These are phyloP conservation scores for Stenodema calcarata DNA, from an alignment of 2,888 invertebrate species.

Conservation along the genomic window DNA sequence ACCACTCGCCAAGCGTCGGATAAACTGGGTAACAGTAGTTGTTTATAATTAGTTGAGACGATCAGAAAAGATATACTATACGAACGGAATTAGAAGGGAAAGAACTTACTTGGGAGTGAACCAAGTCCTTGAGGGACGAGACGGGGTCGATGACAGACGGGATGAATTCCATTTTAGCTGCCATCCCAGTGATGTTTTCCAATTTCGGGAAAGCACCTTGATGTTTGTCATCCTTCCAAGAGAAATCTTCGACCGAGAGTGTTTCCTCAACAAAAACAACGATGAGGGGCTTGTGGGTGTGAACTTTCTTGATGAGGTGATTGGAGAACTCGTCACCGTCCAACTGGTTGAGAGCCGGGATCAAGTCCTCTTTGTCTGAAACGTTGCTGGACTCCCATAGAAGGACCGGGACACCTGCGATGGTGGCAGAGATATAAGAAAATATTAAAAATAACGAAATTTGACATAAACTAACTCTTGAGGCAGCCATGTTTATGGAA, in stretches of 20 bases:
- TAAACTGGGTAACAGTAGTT: background rate
- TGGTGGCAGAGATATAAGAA: background rate
- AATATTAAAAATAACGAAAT: constrained; percentile 1
- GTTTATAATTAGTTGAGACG: background rate
- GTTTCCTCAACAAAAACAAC: constrained; percentile 67
- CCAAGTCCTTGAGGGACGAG: constrained; percentile 53
- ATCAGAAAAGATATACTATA: background rate
- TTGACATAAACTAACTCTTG: background rate
- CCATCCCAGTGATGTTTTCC: constrained; percentile 54
- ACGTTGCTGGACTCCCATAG: constrained; percentile 56
- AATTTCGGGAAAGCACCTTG: constrained; percentile 55
- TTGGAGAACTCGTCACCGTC: constrained; percentile 55
- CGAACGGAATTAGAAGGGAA: too few relatives aligned
- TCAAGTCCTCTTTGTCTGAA: constrained; percentile 52
- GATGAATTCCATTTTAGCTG: constrained; percentile 54
- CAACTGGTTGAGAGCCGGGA: constrained; percentile 55
- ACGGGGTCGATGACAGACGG: constrained; percentile 55
- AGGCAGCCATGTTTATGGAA: background rate
- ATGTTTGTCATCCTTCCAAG: constrained; percentile 63
- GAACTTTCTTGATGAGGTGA: constrained; percentile 61
- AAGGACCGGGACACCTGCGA: constrained; percentile 54
- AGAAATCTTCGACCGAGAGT: constrained; percentile 69
- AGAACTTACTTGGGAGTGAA: constrained; percentile 55
- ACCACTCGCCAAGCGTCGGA: background rate
- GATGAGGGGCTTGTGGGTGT: constrained; percentile 60